These are phyloP conservation scores for Scaptomyza graminum DNA, from an alignment of 1,140 invertebrate species.

Conservation along the genomic window DNA sequence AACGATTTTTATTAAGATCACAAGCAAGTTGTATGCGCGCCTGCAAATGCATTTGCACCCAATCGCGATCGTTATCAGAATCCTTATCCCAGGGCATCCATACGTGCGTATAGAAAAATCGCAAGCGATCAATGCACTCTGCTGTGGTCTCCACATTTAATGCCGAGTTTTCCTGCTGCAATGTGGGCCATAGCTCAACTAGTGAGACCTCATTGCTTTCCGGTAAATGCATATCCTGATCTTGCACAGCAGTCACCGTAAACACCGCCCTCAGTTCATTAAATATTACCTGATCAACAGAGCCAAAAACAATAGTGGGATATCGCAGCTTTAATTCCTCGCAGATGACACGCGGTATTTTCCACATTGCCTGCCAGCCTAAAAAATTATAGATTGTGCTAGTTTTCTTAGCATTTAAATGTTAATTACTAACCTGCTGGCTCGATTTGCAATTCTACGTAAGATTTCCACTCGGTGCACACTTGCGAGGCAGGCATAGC, in stretches of 20 bases:
- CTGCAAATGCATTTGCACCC: conserved; percentile 85
- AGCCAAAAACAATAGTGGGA: conserved; percentile 86
- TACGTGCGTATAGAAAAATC: conserved; percentile 87
- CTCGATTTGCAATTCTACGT: conserved; percentile 86
- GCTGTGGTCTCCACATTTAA: conserved; percentile 84
- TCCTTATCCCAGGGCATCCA: conserved; percentile 88
- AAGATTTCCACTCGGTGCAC: conserved; percentile 85
- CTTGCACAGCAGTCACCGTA: conserved; percentile 85
- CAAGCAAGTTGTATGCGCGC: conserved; percentile 86
- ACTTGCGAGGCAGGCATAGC: conserved; percentile 85
- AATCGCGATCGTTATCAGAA: conserved; percentile 85
- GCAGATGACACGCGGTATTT: conserved; percentile 86
- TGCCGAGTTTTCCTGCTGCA: conserved; percentile 85
- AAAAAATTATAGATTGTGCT: conserved; percentile 9
- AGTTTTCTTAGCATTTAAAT: conserved; percentile 22
- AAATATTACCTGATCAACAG: conserved; percentile 85
- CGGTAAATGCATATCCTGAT: conserved; percentile 85
- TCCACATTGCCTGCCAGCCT: conserved; percentile 88
- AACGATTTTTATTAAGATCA: conserved; percentile 85
- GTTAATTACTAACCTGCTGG: conserved; percentile 72
- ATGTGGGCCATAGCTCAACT: conserved; percentile 86
- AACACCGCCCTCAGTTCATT: conserved; percentile 85
- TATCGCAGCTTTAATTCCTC: conserved; percentile 86
- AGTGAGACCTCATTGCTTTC: conserved; percentile 86
- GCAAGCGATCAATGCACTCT: conserved; percentile 85